These are phyloP conservation scores for Sarcophilus harrisii DNA, from an alignment of 2,797 vertebrate species.

Conservation along the genomic window DNA sequence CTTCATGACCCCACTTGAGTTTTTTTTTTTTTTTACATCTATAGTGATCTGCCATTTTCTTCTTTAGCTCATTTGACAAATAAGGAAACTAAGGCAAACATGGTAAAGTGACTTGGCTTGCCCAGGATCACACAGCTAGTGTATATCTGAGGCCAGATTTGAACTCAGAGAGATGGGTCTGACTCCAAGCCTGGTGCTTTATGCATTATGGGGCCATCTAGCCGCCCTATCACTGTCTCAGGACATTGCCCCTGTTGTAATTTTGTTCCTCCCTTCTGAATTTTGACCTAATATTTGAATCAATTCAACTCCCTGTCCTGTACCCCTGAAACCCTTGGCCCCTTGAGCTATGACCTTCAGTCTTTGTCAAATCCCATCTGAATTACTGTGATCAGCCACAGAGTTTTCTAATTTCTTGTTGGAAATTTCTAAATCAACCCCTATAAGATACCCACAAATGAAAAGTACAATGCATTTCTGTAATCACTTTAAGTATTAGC, in stretches of 20 bases:
- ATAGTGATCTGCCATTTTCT: neutral
- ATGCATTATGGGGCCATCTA: neutral
- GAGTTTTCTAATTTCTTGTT: neutral
- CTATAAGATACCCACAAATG: neutral
- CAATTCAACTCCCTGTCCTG: neutral
- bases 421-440: neutral
- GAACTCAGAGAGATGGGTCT: neutral
- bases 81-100: neutral
- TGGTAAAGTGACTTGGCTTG: neutral
- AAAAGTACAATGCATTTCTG: neutral
- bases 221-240: neutral
- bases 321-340: neutral
- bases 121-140: neutral
- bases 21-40: neutral
- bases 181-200: neutral
- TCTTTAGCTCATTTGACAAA: neutral
- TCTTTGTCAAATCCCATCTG: neutral
- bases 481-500: neutral
- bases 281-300: neutral
- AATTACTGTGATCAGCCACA: neutral
- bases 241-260: neutral
- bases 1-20: neutral
- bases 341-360: neutral
- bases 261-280: neutral
- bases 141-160: neutral